Evolutionary conservation across 2,888 invertebrate genomes (phyloP), one percentile per base, ranked within the genome.

Genomic region (Idaea dimidiata): DNA sequence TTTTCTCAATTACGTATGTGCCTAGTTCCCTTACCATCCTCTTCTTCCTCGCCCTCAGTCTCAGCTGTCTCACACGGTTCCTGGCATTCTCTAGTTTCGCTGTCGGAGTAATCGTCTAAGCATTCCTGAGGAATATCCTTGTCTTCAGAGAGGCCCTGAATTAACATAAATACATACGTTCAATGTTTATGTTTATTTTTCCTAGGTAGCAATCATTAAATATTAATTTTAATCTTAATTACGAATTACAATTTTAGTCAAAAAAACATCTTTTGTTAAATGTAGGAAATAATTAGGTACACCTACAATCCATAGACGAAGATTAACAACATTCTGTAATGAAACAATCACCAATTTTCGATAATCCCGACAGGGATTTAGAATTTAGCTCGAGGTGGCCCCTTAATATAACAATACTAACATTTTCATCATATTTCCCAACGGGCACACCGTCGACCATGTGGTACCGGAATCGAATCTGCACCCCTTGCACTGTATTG

Each of bases 381-480:
- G n/a, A n/a, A n/a, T n/a, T n/a, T n/a, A n/a, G n/a, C n/a, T n/a
- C n/a, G n/a, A n/a, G n/a, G n/a, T n/a, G n/a, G n/a, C n/a, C n/a
- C n/a, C 5, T 24, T 24, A 24, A 24, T 3, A 16, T 4, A 54
- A 33, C 8, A 8, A 18, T 62, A 71, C 75, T 73, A 68, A 79
- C 82, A 65, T 74, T 72, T 17, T 77, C 75, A 6, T 65, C 65
- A 64, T 80, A 80, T 64, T 82, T 81, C 24, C 80, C 83, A 16
- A 85, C 74, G 1, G 75, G 71, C 2, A 78, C 72, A 0, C 78
- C 81, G 61, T 86, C 77, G 0, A 89, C 84, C 53, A 86, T 66
- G 60, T 85, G 83, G 64, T 86, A 78, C 3, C 91, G 83, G 59
- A 82, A 79, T 6, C 88, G 72, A 4, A 80, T 80, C 63, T 82